phyloP scores from a whole-genome alignment of 2,113 vertebrate species.

The Euleptes europaea region DNA sequence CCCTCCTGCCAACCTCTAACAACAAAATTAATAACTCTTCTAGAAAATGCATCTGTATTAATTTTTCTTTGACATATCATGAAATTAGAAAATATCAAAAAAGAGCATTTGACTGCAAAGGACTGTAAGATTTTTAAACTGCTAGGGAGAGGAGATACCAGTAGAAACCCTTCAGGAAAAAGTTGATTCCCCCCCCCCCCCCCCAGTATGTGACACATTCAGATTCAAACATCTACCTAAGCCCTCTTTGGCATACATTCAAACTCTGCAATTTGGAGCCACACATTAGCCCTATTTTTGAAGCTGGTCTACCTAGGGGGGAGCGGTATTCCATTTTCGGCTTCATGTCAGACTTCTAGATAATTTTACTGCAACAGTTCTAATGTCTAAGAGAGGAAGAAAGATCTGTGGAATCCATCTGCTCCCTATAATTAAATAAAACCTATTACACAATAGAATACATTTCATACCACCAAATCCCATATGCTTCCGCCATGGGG shows the following conservation, averaged over 20 bases:
- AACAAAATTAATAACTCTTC: neutral
- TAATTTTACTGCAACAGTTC: conserved; percentile 35
- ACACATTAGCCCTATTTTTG: conserved; percentile 18
- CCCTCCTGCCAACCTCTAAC: too few species aligned
- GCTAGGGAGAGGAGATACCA: conserved; percentile 49
- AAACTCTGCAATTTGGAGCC: conserved; percentile 13
- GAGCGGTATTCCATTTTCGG: conserved; percentile 22
- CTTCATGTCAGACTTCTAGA: conserved; percentile 36
- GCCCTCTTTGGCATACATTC: conserved; percentile 22
- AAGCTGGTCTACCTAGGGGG: conserved; percentile 32
- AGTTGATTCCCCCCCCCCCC: too few species aligned
- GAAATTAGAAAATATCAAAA: neutral
- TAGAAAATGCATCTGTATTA: neutral
- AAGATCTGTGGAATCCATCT: conserved; percentile 57
- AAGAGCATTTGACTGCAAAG: conserved; percentile 3
- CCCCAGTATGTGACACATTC: neutral
- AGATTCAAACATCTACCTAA: neutral
- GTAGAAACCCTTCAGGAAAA: conserved; percentile 59
- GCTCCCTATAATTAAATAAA: conserved; percentile 65
- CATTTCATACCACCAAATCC: conserved; percentile 46
- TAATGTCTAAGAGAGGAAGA: conserved; percentile 49
- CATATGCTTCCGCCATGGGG: conserved; percentile 54
- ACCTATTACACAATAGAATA: conserved; percentile 51
- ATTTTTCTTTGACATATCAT: neutral
- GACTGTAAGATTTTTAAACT: conserved; percentile 41